Percentiles rank a stretch among this genome's conserved stretches.
phyloP scores from a whole-genome alignment of 2,113 vertebrate species.

The Azemiops feae region DNA sequence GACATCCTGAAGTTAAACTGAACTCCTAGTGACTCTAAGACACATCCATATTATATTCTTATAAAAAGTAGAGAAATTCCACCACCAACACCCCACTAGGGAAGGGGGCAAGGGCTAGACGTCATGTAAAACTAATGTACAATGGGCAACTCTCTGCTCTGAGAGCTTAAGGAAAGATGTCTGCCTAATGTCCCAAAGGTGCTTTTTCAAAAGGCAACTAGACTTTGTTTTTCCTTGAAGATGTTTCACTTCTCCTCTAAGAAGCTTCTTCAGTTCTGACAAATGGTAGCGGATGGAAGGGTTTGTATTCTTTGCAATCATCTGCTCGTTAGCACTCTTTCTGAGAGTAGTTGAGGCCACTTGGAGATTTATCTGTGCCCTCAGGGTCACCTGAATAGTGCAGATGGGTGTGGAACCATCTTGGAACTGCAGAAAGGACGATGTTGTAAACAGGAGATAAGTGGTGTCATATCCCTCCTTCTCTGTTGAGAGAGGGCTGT shows the following conservation, averaged over 20 bases:
- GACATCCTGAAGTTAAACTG: background rate
- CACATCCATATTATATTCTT: background rate
- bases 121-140: background rate
- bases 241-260: no score
- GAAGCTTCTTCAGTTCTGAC: no score
- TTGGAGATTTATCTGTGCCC: background rate
- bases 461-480: background rate
- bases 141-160: background rate
- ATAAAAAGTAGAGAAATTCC: background rate
- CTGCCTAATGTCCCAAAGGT: background rate
- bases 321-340: background rate
- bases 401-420: background rate
- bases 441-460: background rate
- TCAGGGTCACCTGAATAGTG: background rate
- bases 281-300: no score
- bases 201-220: background rate
- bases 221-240: background rate
- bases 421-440: background rate
- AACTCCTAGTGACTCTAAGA: background rate
- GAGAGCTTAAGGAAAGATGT: background rate
- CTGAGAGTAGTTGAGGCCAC: background rate
- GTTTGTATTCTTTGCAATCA: background rate
- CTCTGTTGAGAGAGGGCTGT: background rate
- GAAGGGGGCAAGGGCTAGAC: background rate
- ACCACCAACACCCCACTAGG: background rate